Conservation (phyloP, 2,888 invertebrate genomes). For the Achlya flavicornis region DNA sequence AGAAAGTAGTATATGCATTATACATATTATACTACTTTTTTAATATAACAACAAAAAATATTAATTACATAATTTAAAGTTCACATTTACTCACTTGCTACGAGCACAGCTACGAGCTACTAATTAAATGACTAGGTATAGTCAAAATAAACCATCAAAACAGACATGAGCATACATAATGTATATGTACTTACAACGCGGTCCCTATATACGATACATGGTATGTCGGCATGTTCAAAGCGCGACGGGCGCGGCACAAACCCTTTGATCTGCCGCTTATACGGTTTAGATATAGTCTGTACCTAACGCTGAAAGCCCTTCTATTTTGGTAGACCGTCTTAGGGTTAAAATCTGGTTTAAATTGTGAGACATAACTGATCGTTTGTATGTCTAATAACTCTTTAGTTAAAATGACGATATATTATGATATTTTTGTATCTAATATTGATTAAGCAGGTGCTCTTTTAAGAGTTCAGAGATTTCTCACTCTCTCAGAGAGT, state of each 20-base stretch:
- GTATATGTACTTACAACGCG: constrained; percentile 18
- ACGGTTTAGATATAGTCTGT: constrained; percentile 48
- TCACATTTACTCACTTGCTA: no score
- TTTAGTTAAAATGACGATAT: not conserved
- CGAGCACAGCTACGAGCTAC: no score
- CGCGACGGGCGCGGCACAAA: constrained; percentile 43
- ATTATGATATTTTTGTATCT: no score
- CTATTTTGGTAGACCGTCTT: constrained; percentile 67
- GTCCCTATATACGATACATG: constrained; percentile 27
- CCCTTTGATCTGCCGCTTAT: constrained; percentile 68
- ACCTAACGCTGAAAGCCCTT: constrained; percentile 51
- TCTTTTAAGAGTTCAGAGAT: no score
- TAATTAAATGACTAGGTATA: constrained; percentile 12
- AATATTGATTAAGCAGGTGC: no score
- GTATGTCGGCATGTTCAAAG: constrained; percentile 62
- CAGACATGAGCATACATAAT: constrained; percentile 22
- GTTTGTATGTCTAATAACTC: not conserved
- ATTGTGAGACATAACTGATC: constrained; percentile 3
- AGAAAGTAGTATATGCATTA: no score
- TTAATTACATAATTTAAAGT: no score
- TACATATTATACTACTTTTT: no score
- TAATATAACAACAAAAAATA: no score
- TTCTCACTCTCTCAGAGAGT: no score
- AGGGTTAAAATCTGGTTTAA: constrained; percentile 47
- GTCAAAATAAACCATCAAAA: constrained; percentile 30